phyloP scores from a whole-genome alignment of 53 echinoderm and acorn worm species.

The Glandiceps talaboti region DNA sequence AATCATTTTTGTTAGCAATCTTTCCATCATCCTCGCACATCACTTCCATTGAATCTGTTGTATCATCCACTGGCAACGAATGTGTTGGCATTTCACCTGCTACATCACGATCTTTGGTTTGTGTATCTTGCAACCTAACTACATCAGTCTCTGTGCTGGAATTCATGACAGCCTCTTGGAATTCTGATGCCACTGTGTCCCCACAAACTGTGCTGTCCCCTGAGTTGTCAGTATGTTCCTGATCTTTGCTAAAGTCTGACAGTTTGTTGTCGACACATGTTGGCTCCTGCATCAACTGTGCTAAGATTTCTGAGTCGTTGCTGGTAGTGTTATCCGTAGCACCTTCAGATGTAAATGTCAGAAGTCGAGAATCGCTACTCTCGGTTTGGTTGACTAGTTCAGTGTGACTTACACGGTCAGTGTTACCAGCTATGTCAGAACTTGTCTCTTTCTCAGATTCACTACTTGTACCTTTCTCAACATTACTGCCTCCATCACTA shows the following conservation, averaged over 20 bases:
- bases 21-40: too few relatives aligned
- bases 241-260: too few relatives aligned
- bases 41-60: too few relatives aligned
- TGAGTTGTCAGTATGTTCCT: neutral
- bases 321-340: neutral
- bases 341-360: neutral
- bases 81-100: neutral
- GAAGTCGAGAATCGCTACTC: neutral
- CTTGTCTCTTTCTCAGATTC: neutral
- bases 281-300: too few relatives aligned
- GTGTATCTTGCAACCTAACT: neutral
- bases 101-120: neutral
- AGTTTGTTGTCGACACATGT: too few relatives aligned
- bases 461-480: neutral
- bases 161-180: neutral
- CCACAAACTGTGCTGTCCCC: neutral
- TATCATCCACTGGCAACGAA: neutral
- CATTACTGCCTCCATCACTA: too few relatives aligned
- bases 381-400: neutral
- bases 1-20: conserved; percentile 2
- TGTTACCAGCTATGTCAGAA: neutral
- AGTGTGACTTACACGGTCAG: neutral
- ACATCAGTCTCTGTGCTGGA: neutral
- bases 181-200: neutral
- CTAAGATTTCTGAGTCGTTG: too few relatives aligned